A percentile compares a stretch with the other conserved stretches of the same genome.
phyloP scores from a whole-genome alignment of 2,113 vertebrate genomes.

The Ceratotherium simum region DNA sequence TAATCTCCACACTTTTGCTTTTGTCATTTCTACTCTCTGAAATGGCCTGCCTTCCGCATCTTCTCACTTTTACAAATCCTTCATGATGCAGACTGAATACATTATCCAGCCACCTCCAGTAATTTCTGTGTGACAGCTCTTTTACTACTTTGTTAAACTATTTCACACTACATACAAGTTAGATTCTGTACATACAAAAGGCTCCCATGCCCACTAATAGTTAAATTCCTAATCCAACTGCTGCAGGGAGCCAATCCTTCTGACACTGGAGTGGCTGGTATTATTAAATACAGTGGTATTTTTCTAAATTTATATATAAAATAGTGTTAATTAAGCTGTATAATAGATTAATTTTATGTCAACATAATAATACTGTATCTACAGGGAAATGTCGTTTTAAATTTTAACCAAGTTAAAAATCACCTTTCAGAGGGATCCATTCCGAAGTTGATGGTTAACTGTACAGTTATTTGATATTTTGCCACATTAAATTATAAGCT shows the following conservation, averaged over 20 bases:
- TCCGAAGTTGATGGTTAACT: slow-evolving; percentile 39
- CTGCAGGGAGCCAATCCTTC: background rate
- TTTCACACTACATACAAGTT: background rate
- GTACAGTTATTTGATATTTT: background rate
- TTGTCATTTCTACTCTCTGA: slow-evolving; percentile 23
- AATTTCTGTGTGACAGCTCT: background rate
- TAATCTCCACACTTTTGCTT: background rate
- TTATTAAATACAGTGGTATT: background rate
- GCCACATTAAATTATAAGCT: slow-evolving; percentile 42
- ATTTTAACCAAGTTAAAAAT: slow-evolving; percentile 35
- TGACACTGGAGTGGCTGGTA: background rate
- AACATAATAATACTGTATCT: background rate
- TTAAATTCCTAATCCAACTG: slow-evolving; percentile 29
- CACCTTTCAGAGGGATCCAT: background rate
- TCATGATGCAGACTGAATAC: background rate
- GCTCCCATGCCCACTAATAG: background rate
- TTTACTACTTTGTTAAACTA: slow-evolving; percentile 30
- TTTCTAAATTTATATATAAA: slow-evolving; percentile 31
- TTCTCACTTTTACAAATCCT: slow-evolving; percentile 35
- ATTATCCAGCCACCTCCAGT: background rate
- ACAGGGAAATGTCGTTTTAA: slow-evolving; percentile 3
- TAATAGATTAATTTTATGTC: background rate
- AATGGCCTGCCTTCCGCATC: background rate
- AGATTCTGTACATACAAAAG: background rate
- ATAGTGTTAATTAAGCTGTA: background rate